phyloP scores from a whole-genome alignment of 2,797 vertebrate species.

The Ara ararauna region DNA sequence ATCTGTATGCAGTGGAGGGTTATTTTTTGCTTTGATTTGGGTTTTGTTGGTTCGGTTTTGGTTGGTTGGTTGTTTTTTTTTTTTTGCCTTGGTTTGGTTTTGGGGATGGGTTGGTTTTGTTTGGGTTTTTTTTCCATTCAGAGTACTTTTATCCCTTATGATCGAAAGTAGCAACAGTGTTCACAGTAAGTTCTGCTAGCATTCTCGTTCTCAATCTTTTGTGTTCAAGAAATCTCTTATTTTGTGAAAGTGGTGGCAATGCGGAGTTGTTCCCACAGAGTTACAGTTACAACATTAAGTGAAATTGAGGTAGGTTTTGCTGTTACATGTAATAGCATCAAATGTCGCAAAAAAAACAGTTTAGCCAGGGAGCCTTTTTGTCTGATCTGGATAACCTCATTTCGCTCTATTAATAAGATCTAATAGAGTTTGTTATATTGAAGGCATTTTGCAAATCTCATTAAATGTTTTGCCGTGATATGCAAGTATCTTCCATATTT shows the following conservation, averaged over 20 bases:
- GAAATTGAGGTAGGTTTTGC: neutral
- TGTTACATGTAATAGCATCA: neutral
- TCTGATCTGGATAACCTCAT: neutral
- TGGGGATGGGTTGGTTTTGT: neutral
- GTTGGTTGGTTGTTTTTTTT: neutral
- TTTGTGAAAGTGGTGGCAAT: neutral
- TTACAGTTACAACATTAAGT: neutral
- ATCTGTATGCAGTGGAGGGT: neutral
- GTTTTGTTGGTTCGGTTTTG: neutral
- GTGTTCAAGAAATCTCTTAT: neutral
- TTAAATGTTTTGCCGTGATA: neutral
- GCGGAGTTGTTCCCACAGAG: neutral
- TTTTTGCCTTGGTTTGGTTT: neutral
- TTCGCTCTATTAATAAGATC: neutral
- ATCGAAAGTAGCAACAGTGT: neutral
- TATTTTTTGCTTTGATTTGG: neutral
- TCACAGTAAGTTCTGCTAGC: neutral
- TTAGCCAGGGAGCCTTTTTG: neutral
- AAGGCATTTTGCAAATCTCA: neutral
- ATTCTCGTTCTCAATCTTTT: neutral
- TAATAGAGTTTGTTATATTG: neutral
- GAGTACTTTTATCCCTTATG: neutral
- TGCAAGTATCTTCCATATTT: constrained; percentile 17
- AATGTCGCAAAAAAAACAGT: neutral
- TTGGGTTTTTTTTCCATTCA: neutral